Evolutionary conservation across 2,888 invertebrate genomes (phyloP).

Genomic region (Apamea crenata): DNA sequence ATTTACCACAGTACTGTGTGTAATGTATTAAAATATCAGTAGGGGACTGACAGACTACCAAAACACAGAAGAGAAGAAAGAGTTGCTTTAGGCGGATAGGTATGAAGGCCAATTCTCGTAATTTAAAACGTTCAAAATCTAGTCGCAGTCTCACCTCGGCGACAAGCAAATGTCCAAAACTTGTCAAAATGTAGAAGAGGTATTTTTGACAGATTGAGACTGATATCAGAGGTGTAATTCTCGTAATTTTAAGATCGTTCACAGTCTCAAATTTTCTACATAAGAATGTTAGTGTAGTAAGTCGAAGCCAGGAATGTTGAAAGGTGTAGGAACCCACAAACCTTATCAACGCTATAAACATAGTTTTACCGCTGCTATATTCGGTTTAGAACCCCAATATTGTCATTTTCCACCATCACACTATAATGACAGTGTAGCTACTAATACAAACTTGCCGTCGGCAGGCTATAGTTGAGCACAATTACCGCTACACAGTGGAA

Average conservation of each 20-base stretch:
- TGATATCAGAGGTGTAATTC: no score
- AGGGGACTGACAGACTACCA: neutral
- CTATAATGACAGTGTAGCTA: slow-evolving; percentile 20
- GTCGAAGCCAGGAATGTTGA: neutral
- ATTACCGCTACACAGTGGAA: slow-evolving; percentile 32
- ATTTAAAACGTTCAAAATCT: no score
- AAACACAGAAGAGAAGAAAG: neutral
- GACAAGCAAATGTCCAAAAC: no score
- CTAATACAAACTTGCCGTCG: slow-evolving; percentile 19
- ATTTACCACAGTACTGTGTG: neutral
- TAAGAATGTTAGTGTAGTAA: neutral
- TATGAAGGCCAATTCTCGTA: no score
- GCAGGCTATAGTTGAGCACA: slow-evolving; percentile 14
- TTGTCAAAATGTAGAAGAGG: no score
- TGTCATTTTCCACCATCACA: slow-evolving; percentile 9
- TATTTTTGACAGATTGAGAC: no score
- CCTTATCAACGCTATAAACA: neutral
- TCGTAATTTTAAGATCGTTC: no score
- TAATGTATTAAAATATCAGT: neutral
- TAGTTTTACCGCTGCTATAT: neutral
- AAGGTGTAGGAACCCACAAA: neutral
- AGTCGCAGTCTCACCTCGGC: no score
- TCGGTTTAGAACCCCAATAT: neutral
- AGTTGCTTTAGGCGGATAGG: neutral
- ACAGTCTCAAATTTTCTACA: neutral